Evolutionary conservation across 2,888 invertebrate genomes (phyloP).

Genomic region (Trissonchulus sp.): DNA sequence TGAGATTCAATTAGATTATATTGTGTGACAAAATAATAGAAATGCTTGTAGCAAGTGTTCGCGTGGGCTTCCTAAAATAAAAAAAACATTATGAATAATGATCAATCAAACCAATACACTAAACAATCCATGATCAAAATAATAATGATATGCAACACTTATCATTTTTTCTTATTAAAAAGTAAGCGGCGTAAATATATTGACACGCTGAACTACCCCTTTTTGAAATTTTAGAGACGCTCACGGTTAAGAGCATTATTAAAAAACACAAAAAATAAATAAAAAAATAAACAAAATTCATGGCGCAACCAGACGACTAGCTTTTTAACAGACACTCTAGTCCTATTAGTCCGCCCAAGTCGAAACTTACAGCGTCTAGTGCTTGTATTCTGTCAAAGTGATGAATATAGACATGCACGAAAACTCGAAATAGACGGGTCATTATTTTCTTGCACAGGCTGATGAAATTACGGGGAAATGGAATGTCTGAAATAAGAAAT

Average conservation of each 20-base stretch:
- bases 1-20: constrained; percentile 73
- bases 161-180: background rate
- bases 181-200: too few relatives aligned
- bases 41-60: constrained; percentile 88
- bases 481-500: constrained; percentile 68
- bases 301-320: too few relatives aligned
- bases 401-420: constrained; percentile 88
- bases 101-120: constrained; percentile 19
- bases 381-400: constrained; percentile 81
- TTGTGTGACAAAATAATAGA: constrained; percentile 82
- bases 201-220: background rate
- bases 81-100: constrained; percentile 33
- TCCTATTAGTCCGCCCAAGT: too few relatives aligned
- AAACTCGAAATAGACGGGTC: constrained; percentile 77
- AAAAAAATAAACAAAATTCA: too few relatives aligned
- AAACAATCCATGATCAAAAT: background rate
- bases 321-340: too few relatives aligned
- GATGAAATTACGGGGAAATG: too few relatives aligned
- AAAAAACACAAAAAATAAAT: too few relatives aligned
- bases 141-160: background rate
- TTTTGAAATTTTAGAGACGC: background rate
- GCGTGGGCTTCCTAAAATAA: constrained; percentile 76
- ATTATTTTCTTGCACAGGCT: constrained; percentile 77
- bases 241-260: too few relatives aligned
- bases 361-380: constrained; percentile 71